Evolutionary conservation across 2,888 invertebrate species (phyloP).

Genomic region (Amitus sp.): DNA sequence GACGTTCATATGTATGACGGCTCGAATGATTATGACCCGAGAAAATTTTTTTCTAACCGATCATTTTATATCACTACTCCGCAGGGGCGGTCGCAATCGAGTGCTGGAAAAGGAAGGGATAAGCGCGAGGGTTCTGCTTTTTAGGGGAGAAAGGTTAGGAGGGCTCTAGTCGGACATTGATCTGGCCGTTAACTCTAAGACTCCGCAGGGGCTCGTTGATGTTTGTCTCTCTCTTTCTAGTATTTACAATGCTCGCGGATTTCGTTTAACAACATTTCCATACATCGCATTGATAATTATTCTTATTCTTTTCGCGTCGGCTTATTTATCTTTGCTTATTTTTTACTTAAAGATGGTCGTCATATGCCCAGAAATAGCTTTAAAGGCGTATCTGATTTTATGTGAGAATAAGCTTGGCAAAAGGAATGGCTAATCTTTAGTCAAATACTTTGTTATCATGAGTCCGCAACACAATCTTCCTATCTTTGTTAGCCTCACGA

Average conservation of each 20-base stretch:
- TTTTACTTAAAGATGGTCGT: no score
- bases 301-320: neutral
- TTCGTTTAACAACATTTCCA: constrained; percentile 23
- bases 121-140: constrained; percentile 30
- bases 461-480: neutral
- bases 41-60: no score
- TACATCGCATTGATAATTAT: constrained; percentile 14
- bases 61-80: no score
- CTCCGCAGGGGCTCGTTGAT: constrained; percentile 63
- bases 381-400: neutral
- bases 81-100: constrained; percentile 12
- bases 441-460: constrained; percentile 4
- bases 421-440: constrained; percentile 1
- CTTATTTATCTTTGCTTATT: neutral
- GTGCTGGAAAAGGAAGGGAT: constrained; percentile 13
- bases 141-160: constrained; percentile 33
- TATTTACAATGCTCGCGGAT: constrained; percentile 22
- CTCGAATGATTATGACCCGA: no score
- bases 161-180: constrained; percentile 54
- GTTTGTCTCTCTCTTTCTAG: constrained; percentile 47
- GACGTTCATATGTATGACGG: no score
- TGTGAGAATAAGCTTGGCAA: neutral
- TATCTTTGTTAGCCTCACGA: neutral
- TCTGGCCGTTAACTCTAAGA: constrained; percentile 63
- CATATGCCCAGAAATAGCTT: neutral